A percentile compares a stretch with the other conserved stretches of the same genome.
These are phyloP conservation scores for Micropoecilia bifurca DNA, from an alignment of 2,797 vertebrate species.

Conservation along the genomic window DNA sequence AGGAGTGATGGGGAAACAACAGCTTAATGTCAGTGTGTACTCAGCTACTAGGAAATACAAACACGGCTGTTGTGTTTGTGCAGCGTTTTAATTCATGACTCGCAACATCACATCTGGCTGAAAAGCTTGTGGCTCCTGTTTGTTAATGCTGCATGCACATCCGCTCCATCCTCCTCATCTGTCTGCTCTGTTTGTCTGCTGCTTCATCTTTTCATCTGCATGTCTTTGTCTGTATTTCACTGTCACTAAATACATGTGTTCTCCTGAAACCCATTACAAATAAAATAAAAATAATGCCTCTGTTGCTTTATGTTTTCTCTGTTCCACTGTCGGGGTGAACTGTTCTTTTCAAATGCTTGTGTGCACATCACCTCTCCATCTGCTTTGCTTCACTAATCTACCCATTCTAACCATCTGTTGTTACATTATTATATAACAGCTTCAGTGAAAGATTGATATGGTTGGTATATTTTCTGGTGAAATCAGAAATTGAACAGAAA, in stretches of 20 bases:
- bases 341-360: constrained; percentile 45
- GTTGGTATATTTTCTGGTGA: not conserved
- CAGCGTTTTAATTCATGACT: constrained; percentile 24
- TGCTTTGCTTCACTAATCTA: constrained; percentile 30
- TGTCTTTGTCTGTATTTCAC: constrained; percentile 45
- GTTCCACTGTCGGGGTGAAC: constrained; percentile 36
- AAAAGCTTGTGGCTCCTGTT: constrained; percentile 30
- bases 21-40: not conserved
- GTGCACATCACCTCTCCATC: constrained; percentile 38
- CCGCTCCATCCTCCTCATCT: constrained; percentile 33
- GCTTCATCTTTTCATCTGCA: constrained; percentile 58
- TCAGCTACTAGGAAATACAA: constrained; percentile 4
- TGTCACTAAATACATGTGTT: constrained; percentile 44
- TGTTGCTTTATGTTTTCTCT: constrained; percentile 38
- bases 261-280: constrained; percentile 15
- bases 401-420: constrained; percentile 51
- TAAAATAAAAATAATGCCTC: constrained; percentile 74
- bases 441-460: constrained; percentile 9
- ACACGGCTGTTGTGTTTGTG: constrained; percentile 33
- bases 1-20: not conserved
- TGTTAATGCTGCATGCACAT: constrained; percentile 38
- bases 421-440: constrained; percentile 35
- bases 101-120: constrained; percentile 19
- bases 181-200: constrained; percentile 34
- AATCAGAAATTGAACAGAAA: constrained; percentile 8